Evolutionary conservation across 2,888 invertebrate genomes (phyloP).

Genomic region (Zygogramma bicolorata): DNA sequence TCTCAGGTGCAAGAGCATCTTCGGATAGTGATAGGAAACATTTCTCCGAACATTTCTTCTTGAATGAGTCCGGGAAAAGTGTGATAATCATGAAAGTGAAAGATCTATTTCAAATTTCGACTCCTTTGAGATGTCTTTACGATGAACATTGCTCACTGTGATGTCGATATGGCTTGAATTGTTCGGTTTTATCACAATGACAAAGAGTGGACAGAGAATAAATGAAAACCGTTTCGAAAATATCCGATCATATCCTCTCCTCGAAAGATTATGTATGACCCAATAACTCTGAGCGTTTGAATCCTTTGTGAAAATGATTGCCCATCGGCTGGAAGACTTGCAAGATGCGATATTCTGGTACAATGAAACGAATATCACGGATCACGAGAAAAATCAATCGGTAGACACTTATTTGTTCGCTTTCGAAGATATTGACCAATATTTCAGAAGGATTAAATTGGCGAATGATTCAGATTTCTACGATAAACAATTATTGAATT

Average conservation of each 20-base stretch:
- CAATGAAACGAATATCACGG: conserved; percentile 48
- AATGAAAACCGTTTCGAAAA: neutral
- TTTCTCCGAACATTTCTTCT: no score
- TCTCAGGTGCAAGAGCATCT: neutral
- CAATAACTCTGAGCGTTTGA: neutral
- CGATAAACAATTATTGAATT: conserved; percentile 67
- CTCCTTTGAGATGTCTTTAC: no score
- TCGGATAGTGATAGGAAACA: neutral
- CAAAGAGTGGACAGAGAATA: neutral
- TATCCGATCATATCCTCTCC: neutral
- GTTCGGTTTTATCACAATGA: no score
- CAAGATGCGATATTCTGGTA: conserved; percentile 46
- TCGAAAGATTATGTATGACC: neutral
- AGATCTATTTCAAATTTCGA: no score
- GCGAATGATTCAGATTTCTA: conserved; percentile 68
- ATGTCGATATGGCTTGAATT: conserved; percentile 7
- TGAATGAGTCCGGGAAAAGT: neutral
- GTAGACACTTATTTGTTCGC: conserved; percentile 73
- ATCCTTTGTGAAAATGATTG: conserved; percentile 43
- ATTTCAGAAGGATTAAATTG: conserved; percentile 74
- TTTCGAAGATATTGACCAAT: conserved; percentile 84
- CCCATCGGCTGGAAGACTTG: conserved; percentile 47
- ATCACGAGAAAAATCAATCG: conserved; percentile 48
- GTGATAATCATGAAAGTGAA: conserved; percentile 1
- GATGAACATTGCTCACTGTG: no score